Base-by-base conservation (phyloP, 2,888 invertebrate species). In the Harpalus rubripes region DNA sequence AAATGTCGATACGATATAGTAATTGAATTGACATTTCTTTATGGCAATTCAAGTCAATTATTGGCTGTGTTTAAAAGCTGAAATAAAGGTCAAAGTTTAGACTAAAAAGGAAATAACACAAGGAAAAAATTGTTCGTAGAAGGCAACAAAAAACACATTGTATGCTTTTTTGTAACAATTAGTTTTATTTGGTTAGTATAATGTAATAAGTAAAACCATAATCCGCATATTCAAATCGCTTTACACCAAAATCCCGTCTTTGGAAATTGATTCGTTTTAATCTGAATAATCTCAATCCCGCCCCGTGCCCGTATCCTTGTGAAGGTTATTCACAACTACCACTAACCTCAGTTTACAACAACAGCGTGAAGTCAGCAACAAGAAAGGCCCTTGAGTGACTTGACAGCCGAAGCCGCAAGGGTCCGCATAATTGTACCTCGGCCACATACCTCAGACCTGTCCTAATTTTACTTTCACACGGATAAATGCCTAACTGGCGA, bases 381-480 rank as follows among this genome's bases (percentile, higher is more conserved):
- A 44, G 44, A 39, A 68, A 41, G 39, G n/a, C 72, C 72, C 44
- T 74, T 16, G 44, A 44, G 72, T 26, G 26, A 74, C 16, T 68
- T 39, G 68, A 68, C 68, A 32, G 22, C 12, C 59, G 59, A 12
- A 16, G 68, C 32, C 18, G n/a, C 41, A 56, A 78, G 65, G 63
- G 72, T 44, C 81, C 32, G 68, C 68, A 81, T 81, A 81, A 81
- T 81, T 81, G 81, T 81, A 68, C 56, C 68, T 68, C 80, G 63
- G 56, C 63, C 80, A 81, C 80, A 81, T 81, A 81, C 81, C 81
- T 63, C 26, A 81, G 41, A 81, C 81, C 81, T 81, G 68, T 81
- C 68, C 81, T 81, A 81, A 81, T 81, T 81, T 68, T 81, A 81
- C 81, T 81, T 81, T 81, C 81, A 81, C 81, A 81, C 81, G 81